These are phyloP conservation scores for Strix uralensis DNA, from an alignment of 2,113 vertebrate genomes.

Conservation along the genomic window DNA sequence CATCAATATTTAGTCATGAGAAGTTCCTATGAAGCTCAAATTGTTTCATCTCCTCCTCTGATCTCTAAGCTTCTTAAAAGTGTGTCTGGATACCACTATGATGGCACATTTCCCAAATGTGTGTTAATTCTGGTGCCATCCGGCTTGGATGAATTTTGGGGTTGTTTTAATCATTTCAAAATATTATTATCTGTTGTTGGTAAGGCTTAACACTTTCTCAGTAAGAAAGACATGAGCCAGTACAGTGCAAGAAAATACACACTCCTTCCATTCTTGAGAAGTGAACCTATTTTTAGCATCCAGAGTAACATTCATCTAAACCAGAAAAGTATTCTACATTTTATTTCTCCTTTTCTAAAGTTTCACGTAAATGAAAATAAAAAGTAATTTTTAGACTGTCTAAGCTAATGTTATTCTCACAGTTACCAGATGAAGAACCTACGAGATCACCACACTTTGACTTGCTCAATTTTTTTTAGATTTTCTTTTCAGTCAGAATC, in stretches of 20 bases:
- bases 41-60: background rate
- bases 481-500: background rate
- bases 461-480: background rate
- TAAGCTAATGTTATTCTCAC: background rate
- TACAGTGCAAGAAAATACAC: background rate
- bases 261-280: background rate
- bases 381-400: background rate
- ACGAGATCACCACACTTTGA: background rate
- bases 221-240: background rate
- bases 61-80: background rate
- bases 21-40: background rate
- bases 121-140: background rate
- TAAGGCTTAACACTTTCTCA: background rate
- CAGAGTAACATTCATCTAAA: background rate
- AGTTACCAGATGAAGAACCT: background rate
- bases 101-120: background rate
- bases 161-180: background rate
- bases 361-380: background rate
- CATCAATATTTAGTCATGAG: background rate
- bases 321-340: background rate
- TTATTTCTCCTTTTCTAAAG: background rate
- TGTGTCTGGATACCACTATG: background rate
- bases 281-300: background rate
- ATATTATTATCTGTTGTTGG: background rate
- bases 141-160: background rate